Conservation (phyloP, 2,888 invertebrate genomes). For the Acronicta alni region DNA sequence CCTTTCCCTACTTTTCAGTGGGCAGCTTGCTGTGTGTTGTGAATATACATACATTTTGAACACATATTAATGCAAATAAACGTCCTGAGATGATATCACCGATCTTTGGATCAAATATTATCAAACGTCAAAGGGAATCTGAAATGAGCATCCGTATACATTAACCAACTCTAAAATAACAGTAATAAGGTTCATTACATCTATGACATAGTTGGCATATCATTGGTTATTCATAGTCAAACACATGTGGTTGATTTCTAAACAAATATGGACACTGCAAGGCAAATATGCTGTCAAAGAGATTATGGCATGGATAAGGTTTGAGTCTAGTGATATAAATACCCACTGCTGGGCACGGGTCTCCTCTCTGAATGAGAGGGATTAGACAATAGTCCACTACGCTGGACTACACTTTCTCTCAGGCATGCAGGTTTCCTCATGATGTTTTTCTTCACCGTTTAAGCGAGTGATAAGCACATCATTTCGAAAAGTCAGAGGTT, state of each 20-base stretch:
- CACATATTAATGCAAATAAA: conserved; percentile 32
- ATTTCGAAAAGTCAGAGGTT: too few relatives aligned
- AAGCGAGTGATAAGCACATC: too few relatives aligned
- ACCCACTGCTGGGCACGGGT: too few relatives aligned
- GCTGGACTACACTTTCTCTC: too few relatives aligned
- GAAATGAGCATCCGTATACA: conserved; percentile 8
- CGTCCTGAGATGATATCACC: conserved; percentile 43
- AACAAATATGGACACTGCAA: conserved; percentile 49
- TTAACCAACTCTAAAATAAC: conserved; percentile 1
- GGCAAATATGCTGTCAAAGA: conserved; percentile 18
- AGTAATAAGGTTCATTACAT: conserved; percentile 6
- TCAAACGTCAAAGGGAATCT: conserved; percentile 48
- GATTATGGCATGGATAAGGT: conserved; percentile 26
- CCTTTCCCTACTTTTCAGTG: too few relatives aligned
- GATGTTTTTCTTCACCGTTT: too few relatives aligned
- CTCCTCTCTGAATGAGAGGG: too few relatives aligned
- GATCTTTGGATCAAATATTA: conserved; percentile 46
- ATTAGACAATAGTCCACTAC: too few relatives aligned
- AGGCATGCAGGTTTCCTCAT: too few relatives aligned
- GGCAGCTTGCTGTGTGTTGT: too few relatives aligned
- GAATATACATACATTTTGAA: background rate
- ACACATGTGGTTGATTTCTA: conserved; percentile 35
- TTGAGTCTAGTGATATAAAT: too few relatives aligned
- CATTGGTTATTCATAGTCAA: conserved; percentile 55
- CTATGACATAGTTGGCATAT: conserved; percentile 20